Evolutionary conservation across 2,888 invertebrate genomes (phyloP).

Genomic region (Xestia rhomboidea): DNA sequence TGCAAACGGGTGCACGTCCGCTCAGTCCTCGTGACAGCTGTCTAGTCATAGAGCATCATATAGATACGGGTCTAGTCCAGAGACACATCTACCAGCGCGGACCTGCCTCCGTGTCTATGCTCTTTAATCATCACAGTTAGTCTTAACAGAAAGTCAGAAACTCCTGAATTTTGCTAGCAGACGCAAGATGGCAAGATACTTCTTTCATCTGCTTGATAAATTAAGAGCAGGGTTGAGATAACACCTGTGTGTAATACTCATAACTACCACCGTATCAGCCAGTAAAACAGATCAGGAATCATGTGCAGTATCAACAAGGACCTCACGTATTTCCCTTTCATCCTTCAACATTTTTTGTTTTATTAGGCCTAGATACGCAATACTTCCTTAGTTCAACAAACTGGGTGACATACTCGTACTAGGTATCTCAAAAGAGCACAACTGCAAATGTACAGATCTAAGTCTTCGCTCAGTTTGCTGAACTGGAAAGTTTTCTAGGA

Average conservation of each 20-base stretch:
- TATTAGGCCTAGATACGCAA: constrained; percentile 1
- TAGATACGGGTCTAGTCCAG: too few species aligned
- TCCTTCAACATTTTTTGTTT: constrained; percentile 30
- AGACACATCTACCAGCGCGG: too few species aligned
- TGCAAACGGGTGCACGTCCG: too few species aligned
- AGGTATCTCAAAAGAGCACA: background rate
- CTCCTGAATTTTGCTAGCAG: background rate
- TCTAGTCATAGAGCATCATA: too few species aligned
- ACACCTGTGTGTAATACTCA: background rate
- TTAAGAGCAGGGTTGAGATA: background rate
- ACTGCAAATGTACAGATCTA: constrained; percentile 8
- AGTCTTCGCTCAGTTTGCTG: constrained; percentile 2
- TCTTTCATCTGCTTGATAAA: background rate
- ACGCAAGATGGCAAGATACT: background rate
- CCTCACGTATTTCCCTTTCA: constrained; percentile 28
- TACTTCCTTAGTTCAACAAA: constrained; percentile 30
- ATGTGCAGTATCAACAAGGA: constrained; percentile 53
- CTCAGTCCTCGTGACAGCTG: too few species aligned
- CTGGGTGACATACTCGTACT: background rate
- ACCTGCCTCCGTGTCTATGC: too few species aligned
- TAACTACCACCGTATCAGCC: background rate
- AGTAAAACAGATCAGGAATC: background rate
- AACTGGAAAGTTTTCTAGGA: constrained; percentile 5
- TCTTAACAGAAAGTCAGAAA: background rate
- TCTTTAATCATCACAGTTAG: too few species aligned